phyloP scores from a whole-genome alignment of 2,113 vertebrate genomes.

The Tor tambroides region DNA sequence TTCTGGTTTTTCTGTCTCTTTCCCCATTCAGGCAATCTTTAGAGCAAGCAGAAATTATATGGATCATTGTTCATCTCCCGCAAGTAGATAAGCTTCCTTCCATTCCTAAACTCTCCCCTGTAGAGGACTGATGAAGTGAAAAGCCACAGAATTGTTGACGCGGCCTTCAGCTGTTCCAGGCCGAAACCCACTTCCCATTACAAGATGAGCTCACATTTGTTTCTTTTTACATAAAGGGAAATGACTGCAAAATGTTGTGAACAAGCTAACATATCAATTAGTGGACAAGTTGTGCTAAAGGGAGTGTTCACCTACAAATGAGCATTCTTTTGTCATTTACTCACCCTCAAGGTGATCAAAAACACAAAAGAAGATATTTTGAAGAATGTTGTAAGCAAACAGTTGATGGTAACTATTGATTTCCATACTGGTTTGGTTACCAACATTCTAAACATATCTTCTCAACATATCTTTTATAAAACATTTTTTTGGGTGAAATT shows the following conservation, averaged over 20 bases:
- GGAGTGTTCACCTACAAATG: too few species aligned
- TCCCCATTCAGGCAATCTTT: not conserved
- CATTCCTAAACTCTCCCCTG: not conserved
- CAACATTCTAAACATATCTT: too few species aligned
- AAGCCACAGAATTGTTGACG: not conserved
- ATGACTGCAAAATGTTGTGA: not conserved
- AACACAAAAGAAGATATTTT: too few species aligned
- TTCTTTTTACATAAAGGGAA: not conserved
- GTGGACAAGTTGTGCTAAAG: not conserved
- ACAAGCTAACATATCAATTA: not conserved
- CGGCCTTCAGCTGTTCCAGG: not conserved
- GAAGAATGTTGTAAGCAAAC: too few species aligned
- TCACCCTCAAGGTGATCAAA: too few species aligned
- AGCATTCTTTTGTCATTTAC: too few species aligned
- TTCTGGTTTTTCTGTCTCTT: not conserved
- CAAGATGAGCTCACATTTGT: not conserved
- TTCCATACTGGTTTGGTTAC: too few species aligned
- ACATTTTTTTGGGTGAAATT: too few species aligned
- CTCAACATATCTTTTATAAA: too few species aligned
- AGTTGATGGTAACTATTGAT: too few species aligned
- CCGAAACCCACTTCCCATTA: not conserved
- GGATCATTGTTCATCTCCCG: not conserved
- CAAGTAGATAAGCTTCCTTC: not conserved
- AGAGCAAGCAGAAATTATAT: not conserved
- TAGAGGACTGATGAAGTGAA: slow-evolving; percentile 10